Percentiles rank a stretch among this genome's conserved stretches.
These are phyloP conservation scores for Philereme transversata DNA, from an alignment of 2,888 invertebrate species.

Conservation along the genomic window DNA sequence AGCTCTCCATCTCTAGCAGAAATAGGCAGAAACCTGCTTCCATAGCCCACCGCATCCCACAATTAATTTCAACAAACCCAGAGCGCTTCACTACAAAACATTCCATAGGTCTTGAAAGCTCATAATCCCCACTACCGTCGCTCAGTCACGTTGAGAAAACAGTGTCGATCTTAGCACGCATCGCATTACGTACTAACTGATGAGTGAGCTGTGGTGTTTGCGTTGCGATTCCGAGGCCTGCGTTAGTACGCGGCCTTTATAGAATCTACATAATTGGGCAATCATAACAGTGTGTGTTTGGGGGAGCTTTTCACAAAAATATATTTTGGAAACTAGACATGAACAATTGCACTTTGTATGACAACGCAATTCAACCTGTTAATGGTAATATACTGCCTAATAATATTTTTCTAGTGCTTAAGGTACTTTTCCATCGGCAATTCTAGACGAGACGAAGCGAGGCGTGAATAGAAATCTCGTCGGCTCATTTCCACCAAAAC, in stretches of 20 bases:
- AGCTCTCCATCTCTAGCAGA: no score
- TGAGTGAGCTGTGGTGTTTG: slow-evolving; percentile 13
- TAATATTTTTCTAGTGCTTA: no score
- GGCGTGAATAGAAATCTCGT: no score
- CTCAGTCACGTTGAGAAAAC: slow-evolving; percentile 55
- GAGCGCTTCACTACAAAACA: slow-evolving; percentile 19
- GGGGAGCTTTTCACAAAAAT: not conserved
- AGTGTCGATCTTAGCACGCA: slow-evolving; percentile 44
- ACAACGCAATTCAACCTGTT: no score
- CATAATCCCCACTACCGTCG: slow-evolving; percentile 49
- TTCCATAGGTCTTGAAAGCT: slow-evolving; percentile 31
- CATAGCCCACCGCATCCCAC: slow-evolving; percentile 9
- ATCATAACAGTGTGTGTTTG: slow-evolving; percentile 6
- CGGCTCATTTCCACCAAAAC: no score
- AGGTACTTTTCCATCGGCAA: no score
- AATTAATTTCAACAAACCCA: slow-evolving; percentile 25
- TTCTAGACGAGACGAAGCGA: no score
- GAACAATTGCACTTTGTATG: no score
- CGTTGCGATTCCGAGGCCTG: slow-evolving; percentile 17
- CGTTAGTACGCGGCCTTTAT: slow-evolving; percentile 8
- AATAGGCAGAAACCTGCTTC: not conserved
- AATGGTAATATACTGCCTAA: no score
- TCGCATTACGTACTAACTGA: slow-evolving; percentile 17
- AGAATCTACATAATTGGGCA: slow-evolving; percentile 16
- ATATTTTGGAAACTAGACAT: not conserved